Percentiles rank a stretch among this genome's conserved stretches.
These are phyloP conservation scores for Lasioglossum oenotherae DNA, from an alignment of 2,888 invertebrate genomes.

Conservation along the genomic window DNA sequence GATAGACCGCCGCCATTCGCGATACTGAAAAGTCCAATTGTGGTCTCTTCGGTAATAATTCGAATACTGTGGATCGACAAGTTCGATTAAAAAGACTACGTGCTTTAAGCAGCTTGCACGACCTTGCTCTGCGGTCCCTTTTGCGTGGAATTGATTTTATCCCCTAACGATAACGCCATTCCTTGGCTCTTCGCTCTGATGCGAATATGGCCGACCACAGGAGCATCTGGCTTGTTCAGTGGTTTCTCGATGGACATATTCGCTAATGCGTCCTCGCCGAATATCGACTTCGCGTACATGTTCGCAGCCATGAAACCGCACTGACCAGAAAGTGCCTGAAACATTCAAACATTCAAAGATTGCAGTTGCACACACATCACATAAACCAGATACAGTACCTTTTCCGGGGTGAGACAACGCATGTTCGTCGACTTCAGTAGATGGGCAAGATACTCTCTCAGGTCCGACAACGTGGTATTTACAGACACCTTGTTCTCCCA, in stretches of 20 bases:
- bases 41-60: conserved; percentile 23
- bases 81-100: conserved; percentile 9
- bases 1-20: conserved; percentile 19
- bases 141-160: conserved; percentile 98
- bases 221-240: conserved; percentile 93
- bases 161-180: conserved; percentile 99
- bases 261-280: conserved; percentile 99
- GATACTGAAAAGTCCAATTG: conserved; percentile 9
- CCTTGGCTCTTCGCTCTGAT: conserved; percentile 99
- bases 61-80: conserved; percentile 50
- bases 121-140: conserved; percentile 86
- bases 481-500: conserved; percentile 99
- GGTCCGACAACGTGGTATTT: conserved; percentile 96
- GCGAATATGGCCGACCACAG: conserved; percentile 98
- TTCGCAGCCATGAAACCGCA: conserved; percentile 99
- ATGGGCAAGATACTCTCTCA: conserved; percentile 96
- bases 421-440: conserved; percentile 98
- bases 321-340: conserved; percentile 95
- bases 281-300: conserved; percentile 98
- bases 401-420: conserved; percentile 99
- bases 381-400: conserved; percentile 85
- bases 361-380: not conserved
- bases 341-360: conserved; percentile 13
- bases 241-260: conserved; percentile 99
- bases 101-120: conserved; percentile 80